These are phyloP conservation scores for Lepus oiostolus DNA, from an alignment of 2,797 vertebrate species.

Conservation along the genomic window DNA sequence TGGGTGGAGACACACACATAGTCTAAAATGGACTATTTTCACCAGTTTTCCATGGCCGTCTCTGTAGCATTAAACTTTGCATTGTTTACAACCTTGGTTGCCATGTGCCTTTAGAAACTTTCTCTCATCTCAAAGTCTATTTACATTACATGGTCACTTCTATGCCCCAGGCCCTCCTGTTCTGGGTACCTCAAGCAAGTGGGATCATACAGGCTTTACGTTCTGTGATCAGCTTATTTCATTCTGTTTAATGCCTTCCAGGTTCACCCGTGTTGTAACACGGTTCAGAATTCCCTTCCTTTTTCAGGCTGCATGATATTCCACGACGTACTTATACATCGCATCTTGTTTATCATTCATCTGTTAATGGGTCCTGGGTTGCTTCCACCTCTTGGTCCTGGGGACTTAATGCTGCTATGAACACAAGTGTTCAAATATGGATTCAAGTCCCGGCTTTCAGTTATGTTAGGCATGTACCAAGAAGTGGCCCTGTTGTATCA, in stretches of 20 bases:
- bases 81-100: background rate
- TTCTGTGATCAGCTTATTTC: background rate
- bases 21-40: constrained; percentile 12
- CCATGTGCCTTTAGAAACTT: background rate
- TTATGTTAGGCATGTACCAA: background rate
- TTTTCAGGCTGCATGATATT: background rate
- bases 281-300: background rate
- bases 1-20: background rate
- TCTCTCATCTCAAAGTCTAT: too few relatives aligned
- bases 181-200: background rate
- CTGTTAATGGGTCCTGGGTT: background rate
- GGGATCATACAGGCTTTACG: background rate
- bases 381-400: background rate
- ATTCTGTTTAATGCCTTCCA: background rate
- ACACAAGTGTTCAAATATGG: background rate
- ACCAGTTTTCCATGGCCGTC: background rate
- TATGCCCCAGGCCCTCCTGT: too few relatives aligned
- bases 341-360: background rate
- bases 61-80: background rate
- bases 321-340: background rate
- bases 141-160: background rate
- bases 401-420: background rate
- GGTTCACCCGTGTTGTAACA: background rate
- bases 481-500: background rate
- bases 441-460: background rate